Percentiles rank a stretch among this genome's conserved stretches.
phyloP scores from a whole-genome alignment of 92 coral and sea anemone species.

The Umimayanthus chanpuru region DNA sequence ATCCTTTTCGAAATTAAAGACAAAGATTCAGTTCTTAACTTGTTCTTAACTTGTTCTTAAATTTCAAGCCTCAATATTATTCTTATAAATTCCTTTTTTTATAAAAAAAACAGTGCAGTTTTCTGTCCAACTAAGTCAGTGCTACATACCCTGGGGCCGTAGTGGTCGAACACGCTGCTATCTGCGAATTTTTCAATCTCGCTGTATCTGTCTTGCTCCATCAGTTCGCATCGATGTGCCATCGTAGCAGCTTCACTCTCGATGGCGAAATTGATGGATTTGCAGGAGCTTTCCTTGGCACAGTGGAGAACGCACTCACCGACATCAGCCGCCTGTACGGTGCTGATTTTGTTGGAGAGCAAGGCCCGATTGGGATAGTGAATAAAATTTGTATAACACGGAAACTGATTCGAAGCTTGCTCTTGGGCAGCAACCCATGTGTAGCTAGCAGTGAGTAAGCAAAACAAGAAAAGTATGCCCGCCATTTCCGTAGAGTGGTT shows the following conservation, averaged over 20 bases:
- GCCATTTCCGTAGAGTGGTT: too few species aligned
- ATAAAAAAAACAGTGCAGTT: too few species aligned
- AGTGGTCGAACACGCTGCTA: slow-evolving; percentile 8
- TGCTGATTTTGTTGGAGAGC: neutral
- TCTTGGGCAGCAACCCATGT: too few species aligned
- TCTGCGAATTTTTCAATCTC: neutral
- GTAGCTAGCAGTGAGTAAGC: too few species aligned
- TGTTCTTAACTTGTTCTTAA: too few species aligned
- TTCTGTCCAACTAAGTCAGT: too few species aligned
- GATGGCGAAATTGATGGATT: slow-evolving; percentile 12
- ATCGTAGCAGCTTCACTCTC: neutral
- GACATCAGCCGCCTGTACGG: neutral
- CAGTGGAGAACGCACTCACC: slow-evolving; percentile 27
- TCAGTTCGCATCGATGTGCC: neutral
- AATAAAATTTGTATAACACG: neutral
- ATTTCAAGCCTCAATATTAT: too few species aligned
- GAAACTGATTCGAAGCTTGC: neutral
- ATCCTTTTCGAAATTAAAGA: too few species aligned
- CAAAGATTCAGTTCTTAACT: too few species aligned
- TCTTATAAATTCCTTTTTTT: too few species aligned
- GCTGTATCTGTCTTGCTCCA: slow-evolving; percentile 12
- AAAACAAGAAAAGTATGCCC: too few species aligned
- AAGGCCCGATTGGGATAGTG: neutral
- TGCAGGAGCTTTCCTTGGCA: neutral
- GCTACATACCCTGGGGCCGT: slow-evolving; percentile 15